Percentiles rank a stretch among this genome's conserved stretches.
Conservation (phyloP, 2,888 invertebrate species). For the Poecilobothrus nobilitatus region DNA sequence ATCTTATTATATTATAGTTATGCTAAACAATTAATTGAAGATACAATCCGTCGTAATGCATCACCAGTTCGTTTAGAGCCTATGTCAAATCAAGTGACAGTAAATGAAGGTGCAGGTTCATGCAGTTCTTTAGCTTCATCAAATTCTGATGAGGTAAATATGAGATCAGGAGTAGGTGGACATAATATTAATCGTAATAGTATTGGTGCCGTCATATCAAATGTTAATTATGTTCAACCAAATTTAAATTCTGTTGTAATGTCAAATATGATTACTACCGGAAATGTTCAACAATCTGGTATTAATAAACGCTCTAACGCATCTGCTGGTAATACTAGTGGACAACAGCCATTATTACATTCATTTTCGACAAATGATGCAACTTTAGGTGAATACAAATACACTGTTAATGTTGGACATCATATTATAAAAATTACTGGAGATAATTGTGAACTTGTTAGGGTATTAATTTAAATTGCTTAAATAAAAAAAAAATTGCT, state of each 20-base stretch:
- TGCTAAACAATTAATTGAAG: conserved; percentile 88
- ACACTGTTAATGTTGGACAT: conserved; percentile 75
- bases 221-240: conserved; percentile 25
- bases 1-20: conserved; percentile 49
- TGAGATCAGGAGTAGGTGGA: conserved; percentile 27
- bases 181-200: conserved; percentile 28
- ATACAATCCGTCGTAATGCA: conserved; percentile 89
- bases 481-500: not conserved
- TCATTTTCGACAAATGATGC: conserved; percentile 78
- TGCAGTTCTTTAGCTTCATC: conserved; percentile 73
- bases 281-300: conserved; percentile 9
- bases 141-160: conserved; percentile 44
- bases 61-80: conserved; percentile 73
- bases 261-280: conserved; percentile 15
- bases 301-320: conserved; percentile 16
- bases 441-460: conserved; percentile 72
- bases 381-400: conserved; percentile 77
- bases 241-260: conserved; percentile 19
- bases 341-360: conserved; percentile 51
- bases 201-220: conserved; percentile 24
- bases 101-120: conserved; percentile 49
- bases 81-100: conserved; percentile 42
- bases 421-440: conserved; percentile 80
- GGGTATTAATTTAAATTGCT: conserved; percentile 50
- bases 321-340: conserved; percentile 13